Evolutionary conservation across 1,140 invertebrate genomes (phyloP), one percentile per base, ranked within the genome.

Genomic region (Scaptomyza graminum): DNA sequence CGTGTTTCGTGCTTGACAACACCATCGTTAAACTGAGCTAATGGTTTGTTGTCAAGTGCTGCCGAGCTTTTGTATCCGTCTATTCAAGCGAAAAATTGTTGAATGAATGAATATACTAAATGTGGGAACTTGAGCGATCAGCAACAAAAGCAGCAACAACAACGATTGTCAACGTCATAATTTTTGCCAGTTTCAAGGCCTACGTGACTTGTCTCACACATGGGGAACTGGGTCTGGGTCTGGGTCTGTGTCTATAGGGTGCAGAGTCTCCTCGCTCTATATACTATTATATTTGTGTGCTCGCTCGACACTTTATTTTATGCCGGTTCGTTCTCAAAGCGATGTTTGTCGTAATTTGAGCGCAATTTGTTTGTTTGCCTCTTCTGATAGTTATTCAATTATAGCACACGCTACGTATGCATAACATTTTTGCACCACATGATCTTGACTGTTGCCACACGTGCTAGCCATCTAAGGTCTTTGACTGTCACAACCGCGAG

Each of bases 121-220:
- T 78, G 73, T 73, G 80, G 56, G 74, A 71, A 67, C 15, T 47
- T 63, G 71, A 51, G 49, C 49, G 64, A 67, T 37, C 54, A 16
- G 34, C 57, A 25, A 22, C 54, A 74, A 31, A 51, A 43, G 39
- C 52, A 65, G 51, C 64, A 80, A 47, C 50, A 51, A 12, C 25
- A 25, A 41, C 46, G 50, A 63, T 59, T 61, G 55, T 64, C 79
- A 76, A 54, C 85, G 82, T 71, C 68, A 66, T 62, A 85, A 87
- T 77, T 80, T 87, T 60, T 34, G 31, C 31, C 82, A 62, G 71
- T 78, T 85, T 85, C 82, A 85, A 85, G 82, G 82, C 82, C 82
- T 85, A 85, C 82, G 82, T 85, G 82, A 85, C 82, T 87, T 72
- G 78, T 87, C 82, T 85, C 82, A 85, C 81, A 79, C 82, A 85